A percentile compares a stretch with the other conserved stretches of the same genome.
These are phyloP conservation scores for Medauroidea extradentata DNA, from an alignment of 1,140 invertebrate species.

Conservation along the genomic window DNA sequence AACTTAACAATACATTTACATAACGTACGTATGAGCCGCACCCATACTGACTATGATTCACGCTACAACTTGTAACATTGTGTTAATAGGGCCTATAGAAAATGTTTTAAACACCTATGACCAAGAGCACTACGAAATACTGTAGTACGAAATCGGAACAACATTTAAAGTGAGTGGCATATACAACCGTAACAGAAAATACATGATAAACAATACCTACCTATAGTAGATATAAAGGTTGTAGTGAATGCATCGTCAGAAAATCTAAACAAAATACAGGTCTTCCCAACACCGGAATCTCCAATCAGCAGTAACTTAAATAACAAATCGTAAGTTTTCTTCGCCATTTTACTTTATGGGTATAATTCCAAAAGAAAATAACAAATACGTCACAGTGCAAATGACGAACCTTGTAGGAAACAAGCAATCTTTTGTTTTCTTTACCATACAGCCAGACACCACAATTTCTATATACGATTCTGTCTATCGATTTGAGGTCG, in stretches of 20 bases:
- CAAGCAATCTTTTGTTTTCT: neutral
- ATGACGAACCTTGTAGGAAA: neutral
- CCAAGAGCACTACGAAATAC: no score
- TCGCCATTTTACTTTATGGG: constrained; percentile 62
- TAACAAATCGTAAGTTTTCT: constrained; percentile 96
- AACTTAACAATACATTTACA: no score
- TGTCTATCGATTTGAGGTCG: neutral
- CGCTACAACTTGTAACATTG: no score
- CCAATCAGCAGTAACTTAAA: constrained; percentile 98
- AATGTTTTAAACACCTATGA: no score
- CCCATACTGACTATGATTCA: no score
- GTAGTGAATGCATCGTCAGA: constrained; percentile 98
- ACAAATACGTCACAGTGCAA: constrained; percentile 13
- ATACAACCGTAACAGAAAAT: neutral
- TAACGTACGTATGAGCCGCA: no score
- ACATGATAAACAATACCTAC: constrained; percentile 52
- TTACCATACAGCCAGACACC: neutral
- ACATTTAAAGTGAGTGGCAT: no score
- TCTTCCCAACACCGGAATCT: constrained; percentile 97
- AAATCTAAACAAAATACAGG: constrained; percentile 96
- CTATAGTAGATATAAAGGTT: constrained; percentile 97
- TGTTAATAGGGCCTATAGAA: no score
- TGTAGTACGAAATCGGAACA: no score
- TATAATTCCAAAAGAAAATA: neutral
- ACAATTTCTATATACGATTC: neutral